Evolutionary conservation across 2,797 vertebrate genomes (phyloP), one percentile per base, ranked within the genome.

Genomic region (Oceanodroma leucorhoa): DNA sequence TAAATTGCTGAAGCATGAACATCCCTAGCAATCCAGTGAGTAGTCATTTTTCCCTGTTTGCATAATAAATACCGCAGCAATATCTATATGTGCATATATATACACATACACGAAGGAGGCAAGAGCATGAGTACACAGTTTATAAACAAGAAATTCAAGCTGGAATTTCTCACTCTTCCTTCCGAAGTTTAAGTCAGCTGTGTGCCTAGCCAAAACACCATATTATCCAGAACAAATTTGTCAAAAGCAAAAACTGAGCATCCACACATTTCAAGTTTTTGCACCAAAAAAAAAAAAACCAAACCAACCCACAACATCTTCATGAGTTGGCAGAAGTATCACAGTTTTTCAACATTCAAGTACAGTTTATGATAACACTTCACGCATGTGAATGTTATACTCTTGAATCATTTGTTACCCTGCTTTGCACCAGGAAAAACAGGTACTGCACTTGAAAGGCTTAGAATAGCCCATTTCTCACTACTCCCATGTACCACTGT

Each of bases 61-160:
- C 81, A 87, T 64, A 79, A 73, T 70, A 91, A 94, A 76, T n/a
- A 64, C 46, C 21, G 18, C 48, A 91, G 41, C 5, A n/a, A 30
- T 12, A 40, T 13, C 15, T 20, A 24, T 2, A 32, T 23, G 2
- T 5, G 18, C 18, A 43, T 43, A 38, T 2, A 27, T 9, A 66
- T 10, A 32, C 1, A 79, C 3, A 45, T 3, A 36, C 1, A 50
- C 17, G 65, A 87, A 80, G 67, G 79, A 72, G n/a, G 67, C 10
- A 14, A 50, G 45, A 72, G 58, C 20, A 38, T 29, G 71, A 67
- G 30, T 30, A 55, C 62, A 79, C 64, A 69, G 32, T 84, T 64
- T 45, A 87, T 34, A 81, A 73, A 82, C 53, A 96, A 81, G 69
- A 90, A 95, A 93, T 45, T 60, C 87, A 72, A 82, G 83, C 72